Percentiles rank a stretch among this genome's conserved stretches.
These are phyloP conservation scores for Rhyzopertha dominica DNA, from an alignment of 1,140 invertebrate species.

Conservation along the genomic window DNA sequence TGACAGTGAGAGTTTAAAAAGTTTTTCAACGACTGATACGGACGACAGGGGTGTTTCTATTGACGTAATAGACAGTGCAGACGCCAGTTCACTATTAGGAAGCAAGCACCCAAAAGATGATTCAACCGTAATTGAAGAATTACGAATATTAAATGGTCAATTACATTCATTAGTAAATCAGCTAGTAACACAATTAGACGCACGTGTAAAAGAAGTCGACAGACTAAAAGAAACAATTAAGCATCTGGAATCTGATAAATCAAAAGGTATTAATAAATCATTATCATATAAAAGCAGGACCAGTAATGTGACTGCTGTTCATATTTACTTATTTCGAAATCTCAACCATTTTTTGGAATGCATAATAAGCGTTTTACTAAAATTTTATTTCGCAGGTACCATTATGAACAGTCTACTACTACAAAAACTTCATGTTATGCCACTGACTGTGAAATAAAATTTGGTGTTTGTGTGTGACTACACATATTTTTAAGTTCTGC, in stretches of 20 bases:
- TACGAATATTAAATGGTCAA: slow-evolving; percentile 54
- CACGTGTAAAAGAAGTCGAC: slow-evolving; percentile 54
- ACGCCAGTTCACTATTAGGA: slow-evolving; percentile 38
- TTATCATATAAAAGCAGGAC: too few species aligned
- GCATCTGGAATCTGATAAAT: slow-evolving; percentile 50
- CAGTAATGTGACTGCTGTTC: too few species aligned
- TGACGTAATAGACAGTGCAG: slow-evolving; percentile 36
- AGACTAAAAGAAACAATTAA: slow-evolving; percentile 49
- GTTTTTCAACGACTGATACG: slow-evolving; percentile 26
- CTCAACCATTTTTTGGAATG: too few species aligned
- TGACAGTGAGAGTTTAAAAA: slow-evolving; percentile 28
- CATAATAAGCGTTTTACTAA: too few species aligned
- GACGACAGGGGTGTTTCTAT: slow-evolving; percentile 31
- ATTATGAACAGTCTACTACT: too few species aligned
- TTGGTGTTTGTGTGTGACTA: too few species aligned
- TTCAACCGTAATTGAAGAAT: slow-evolving; percentile 56
- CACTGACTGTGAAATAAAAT: too few species aligned
- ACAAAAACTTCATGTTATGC: too few species aligned
- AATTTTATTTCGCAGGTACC: too few species aligned
- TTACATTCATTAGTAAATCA: slow-evolving; percentile 53
- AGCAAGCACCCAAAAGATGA: slow-evolving; percentile 55
- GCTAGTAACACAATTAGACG: slow-evolving; percentile 55
- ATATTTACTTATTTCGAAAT: too few species aligned
- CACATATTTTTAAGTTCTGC: too few species aligned
- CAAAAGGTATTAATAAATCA: slow-evolving; percentile 41